These are phyloP conservation scores for Phoxinus phoxinus DNA, from an alignment of 2,113 vertebrate species.

Conservation along the genomic window DNA sequence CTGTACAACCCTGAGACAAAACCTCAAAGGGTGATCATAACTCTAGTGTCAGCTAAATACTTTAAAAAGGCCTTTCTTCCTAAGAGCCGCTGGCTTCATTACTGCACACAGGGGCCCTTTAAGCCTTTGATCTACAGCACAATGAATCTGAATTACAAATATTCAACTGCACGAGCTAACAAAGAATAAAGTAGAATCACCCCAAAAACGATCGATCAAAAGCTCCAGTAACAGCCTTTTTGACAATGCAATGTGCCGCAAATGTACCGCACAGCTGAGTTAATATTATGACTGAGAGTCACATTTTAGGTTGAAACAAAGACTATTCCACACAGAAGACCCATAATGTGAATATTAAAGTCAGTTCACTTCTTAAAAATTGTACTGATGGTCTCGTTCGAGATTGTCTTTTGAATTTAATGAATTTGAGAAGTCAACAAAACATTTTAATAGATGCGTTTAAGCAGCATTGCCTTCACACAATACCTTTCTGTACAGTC, in stretches of 20 bases:
- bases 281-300: slow-evolving; percentile 7
- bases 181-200: slow-evolving; percentile 26
- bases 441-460: slow-evolving; percentile 1
- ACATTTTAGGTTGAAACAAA: slow-evolving; percentile 26
- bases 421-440: slow-evolving; percentile 9
- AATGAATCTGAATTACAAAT: slow-evolving; percentile 36
- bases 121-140: slow-evolving; percentile 15
- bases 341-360: slow-evolving; percentile 6
- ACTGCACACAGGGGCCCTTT: slow-evolving; percentile 1
- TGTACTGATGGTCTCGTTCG: background rate
- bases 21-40: slow-evolving; percentile 5
- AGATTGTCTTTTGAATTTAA: background rate
- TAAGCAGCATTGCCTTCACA: background rate
- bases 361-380: background rate
- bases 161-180: background rate
- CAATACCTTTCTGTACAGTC: background rate
- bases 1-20: background rate
- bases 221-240: background rate
- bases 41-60: slow-evolving; percentile 12
- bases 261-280: slow-evolving; percentile 1
- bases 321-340: background rate
- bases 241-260: slow-evolving; percentile 1
- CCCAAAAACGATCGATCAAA: slow-evolving; percentile 25
- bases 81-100: slow-evolving; percentile 17
- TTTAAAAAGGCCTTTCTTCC: slow-evolving; percentile 7